These are phyloP conservation scores for Dolichopus griseipennis DNA, from an alignment of 2,888 invertebrate genomes.

Conservation along the genomic window DNA sequence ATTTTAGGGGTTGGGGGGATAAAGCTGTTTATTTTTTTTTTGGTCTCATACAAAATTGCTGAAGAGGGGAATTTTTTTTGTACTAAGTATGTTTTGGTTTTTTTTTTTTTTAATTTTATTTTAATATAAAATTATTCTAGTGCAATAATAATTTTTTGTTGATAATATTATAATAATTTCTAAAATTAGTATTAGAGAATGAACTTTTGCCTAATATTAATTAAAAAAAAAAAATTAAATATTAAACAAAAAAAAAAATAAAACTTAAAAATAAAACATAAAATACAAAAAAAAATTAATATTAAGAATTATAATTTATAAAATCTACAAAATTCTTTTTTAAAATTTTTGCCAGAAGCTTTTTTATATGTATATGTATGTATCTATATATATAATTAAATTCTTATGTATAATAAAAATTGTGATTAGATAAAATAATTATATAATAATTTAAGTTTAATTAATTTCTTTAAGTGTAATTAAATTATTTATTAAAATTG, in stretches of 20 bases:
- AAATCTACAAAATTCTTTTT: too few species aligned
- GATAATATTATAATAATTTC: not conserved
- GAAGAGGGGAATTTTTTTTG: not conserved
- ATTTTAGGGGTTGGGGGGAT: too few species aligned
- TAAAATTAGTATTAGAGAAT: not conserved
- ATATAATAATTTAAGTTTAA: not conserved
- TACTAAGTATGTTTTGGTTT: too few species aligned
- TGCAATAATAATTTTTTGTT: not conserved
- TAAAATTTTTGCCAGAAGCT: not conserved
- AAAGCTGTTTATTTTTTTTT: not conserved
- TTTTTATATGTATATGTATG: not conserved
- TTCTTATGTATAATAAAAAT: too few species aligned
- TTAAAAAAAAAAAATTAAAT: not conserved
- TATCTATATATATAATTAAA: not conserved
- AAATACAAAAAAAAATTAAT: not conserved
- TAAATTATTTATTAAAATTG: not conserved
- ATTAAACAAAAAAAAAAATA: not conserved
- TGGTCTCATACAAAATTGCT: conserved; percentile 5
- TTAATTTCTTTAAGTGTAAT: not conserved
- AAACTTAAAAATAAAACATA: not conserved
- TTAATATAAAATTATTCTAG: not conserved
- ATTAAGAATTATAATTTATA: too few species aligned
- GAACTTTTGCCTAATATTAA: not conserved
- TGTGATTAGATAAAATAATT: not conserved
- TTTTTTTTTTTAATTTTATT: too few species aligned